Conservation (phyloP, 1,140 invertebrate genomes). For the Agrypnia vestita region DNA sequence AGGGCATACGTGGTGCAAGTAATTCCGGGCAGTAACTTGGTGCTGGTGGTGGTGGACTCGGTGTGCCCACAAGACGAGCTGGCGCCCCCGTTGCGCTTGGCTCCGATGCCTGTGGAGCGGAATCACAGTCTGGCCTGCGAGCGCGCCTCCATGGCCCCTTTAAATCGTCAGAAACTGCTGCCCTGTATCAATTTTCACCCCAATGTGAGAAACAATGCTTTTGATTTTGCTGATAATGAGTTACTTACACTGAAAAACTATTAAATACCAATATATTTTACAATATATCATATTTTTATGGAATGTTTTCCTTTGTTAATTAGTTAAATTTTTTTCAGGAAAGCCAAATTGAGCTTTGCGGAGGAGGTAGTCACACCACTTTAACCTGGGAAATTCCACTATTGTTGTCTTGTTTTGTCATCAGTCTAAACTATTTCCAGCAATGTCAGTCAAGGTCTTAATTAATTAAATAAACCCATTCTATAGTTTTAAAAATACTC, state of each 20-base stretch:
- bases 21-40: conserved; percentile 87
- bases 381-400: conserved; percentile 37
- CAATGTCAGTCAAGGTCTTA: conserved; percentile 1
- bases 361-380: conserved; percentile 62
- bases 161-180: conserved; percentile 76
- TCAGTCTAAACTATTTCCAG: neutral
- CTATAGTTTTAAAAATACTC: neutral
- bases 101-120: conserved; percentile 78
- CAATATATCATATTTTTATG: neutral
- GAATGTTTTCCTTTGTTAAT: neutral
- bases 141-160: conserved; percentile 73
- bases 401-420: neutral
- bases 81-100: conserved; percentile 70
- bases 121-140: conserved; percentile 78
- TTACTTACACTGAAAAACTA: too few species aligned
- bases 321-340: conserved; percentile 64
- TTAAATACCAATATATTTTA: too few species aligned
- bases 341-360: conserved; percentile 73
- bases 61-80: conserved; percentile 74
- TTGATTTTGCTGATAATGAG: neutral
- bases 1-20: conserved; percentile 88
- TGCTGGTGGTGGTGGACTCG: conserved; percentile 86
- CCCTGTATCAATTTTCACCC: conserved; percentile 82
- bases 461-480: conserved; percentile 1
- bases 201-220: conserved; percentile 74